Evolutionary conservation across 2,888 invertebrate genomes (phyloP).

Genomic region (Urechis unicinctus): DNA sequence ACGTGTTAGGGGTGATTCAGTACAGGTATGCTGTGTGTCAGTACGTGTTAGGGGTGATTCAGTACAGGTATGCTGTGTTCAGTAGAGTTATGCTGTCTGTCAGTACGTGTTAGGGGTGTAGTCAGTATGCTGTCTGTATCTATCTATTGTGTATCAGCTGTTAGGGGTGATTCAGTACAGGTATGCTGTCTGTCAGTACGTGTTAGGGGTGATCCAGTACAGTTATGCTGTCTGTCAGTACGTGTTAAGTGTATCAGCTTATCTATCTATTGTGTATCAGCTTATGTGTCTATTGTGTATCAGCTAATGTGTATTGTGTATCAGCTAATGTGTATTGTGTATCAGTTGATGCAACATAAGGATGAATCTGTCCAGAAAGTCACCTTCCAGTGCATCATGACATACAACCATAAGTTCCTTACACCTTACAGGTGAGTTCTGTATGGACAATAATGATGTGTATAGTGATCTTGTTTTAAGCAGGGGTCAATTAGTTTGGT

Average conservation of each 20-base stretch:
- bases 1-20: no score
- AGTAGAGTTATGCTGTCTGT: no score
- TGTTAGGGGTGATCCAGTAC: no score
- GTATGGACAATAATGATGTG: no score
- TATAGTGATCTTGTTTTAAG: background rate
- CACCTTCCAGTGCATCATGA: slow-evolving; percentile 77
- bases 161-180: no score
- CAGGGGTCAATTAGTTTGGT: background rate
- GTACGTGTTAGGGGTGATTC: no score
- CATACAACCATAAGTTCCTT: slow-evolving; percentile 76
- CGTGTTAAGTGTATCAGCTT: background rate
- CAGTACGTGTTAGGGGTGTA: no score
- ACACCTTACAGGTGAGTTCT: slow-evolving; percentile 64
- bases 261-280: background rate
- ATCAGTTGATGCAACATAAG: slow-evolving; percentile 73
- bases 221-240: no score
- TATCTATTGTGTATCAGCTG: no score
- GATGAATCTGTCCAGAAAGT: slow-evolving; percentile 74
- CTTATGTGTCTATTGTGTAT: background rate
- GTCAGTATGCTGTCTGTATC: no score
- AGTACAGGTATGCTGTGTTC: no score
- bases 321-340: slow-evolving; percentile 56
- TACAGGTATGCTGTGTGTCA: slow-evolving; percentile 29
- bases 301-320: slow-evolving; percentile 56
- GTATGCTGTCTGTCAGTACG: slow-evolving; percentile 27